These are phyloP conservation scores for Ceraclea dissimilis DNA, from an alignment of 2,888 invertebrate species.

Conservation along the genomic window DNA sequence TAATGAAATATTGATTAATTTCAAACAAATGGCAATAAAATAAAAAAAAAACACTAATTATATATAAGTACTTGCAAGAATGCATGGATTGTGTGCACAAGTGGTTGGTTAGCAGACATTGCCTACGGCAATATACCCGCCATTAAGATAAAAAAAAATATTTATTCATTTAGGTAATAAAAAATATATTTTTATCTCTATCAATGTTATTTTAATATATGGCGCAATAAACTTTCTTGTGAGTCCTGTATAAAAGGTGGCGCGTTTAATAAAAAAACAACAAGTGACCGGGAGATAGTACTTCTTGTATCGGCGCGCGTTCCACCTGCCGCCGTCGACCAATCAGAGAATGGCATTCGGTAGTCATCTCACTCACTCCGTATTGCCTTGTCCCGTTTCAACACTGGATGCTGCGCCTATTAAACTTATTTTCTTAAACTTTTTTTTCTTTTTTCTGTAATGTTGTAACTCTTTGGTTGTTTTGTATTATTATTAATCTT, in stretches of 20 bases:
- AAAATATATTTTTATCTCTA: too few species aligned
- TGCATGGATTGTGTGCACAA: too few species aligned
- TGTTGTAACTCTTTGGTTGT: conserved; percentile 1
- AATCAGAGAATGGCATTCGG: conserved; percentile 10
- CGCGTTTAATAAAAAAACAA: neutral
- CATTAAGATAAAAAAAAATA: too few species aligned
- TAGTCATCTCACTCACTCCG: conserved; percentile 8
- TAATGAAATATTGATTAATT: too few species aligned
- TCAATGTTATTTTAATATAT: too few species aligned
- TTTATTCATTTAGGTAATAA: too few species aligned
- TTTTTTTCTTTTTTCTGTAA: neutral
- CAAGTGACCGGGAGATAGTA: neutral
- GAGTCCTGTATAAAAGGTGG: neutral
- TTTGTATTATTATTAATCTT: conserved; percentile 3
- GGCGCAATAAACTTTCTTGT: neutral
- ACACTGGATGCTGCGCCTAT: conserved; percentile 5
- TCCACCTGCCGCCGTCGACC: conserved; percentile 25
- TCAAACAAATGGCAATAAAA: too few species aligned
- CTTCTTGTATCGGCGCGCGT: conserved; percentile 16
- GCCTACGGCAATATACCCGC: too few species aligned
- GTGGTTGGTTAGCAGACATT: too few species aligned
- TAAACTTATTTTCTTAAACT: neutral
- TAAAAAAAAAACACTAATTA: too few species aligned
- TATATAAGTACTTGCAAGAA: too few species aligned
- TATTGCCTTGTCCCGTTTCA: conserved; percentile 10